Conservation (phyloP, 2,888 invertebrate species). For the Fragum fragum region DNA sequence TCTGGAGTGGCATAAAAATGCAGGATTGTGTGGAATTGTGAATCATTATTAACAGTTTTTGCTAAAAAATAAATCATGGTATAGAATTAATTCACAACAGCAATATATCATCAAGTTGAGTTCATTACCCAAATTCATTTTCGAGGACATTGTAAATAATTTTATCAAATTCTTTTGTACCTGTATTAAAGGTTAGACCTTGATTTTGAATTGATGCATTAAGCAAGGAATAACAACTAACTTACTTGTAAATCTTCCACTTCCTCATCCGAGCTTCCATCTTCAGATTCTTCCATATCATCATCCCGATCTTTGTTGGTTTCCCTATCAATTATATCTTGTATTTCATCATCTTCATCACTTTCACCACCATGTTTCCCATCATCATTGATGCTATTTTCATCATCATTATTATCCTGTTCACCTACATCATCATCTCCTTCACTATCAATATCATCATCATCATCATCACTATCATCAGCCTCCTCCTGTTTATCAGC, state of each 20-base stretch:
- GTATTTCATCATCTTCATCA: constrained; percentile 55
- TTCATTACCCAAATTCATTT: too few relatives aligned
- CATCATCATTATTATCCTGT: constrained; percentile 29
- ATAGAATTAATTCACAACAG: too few relatives aligned
- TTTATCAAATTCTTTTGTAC: too few relatives aligned
- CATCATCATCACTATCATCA: constrained; percentile 37
- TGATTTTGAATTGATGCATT: too few relatives aligned
- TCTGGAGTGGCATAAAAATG: too few relatives aligned
- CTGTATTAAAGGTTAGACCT: too few relatives aligned
- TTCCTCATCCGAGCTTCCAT: constrained; percentile 48
- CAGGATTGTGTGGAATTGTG: too few relatives aligned
- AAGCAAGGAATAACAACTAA: too few relatives aligned
- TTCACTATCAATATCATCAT: constrained; percentile 52
- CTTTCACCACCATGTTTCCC: constrained; percentile 31
- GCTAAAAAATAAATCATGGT: too few relatives aligned
- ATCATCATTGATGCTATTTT: constrained; percentile 49
- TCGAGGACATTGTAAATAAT: too few relatives aligned
- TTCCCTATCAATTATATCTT: constrained; percentile 33
- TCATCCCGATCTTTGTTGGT: constrained; percentile 22
- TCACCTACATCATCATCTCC: constrained; percentile 42
- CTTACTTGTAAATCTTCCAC: constrained; percentile 46
- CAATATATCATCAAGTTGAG: too few relatives aligned
- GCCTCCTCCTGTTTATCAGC: constrained; percentile 9
- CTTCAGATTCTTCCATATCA: constrained; percentile 13
- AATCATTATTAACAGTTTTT: too few relatives aligned